Conservation (phyloP, 2,113 vertebrate species). For the Xiphophorus maculatus region DNA sequence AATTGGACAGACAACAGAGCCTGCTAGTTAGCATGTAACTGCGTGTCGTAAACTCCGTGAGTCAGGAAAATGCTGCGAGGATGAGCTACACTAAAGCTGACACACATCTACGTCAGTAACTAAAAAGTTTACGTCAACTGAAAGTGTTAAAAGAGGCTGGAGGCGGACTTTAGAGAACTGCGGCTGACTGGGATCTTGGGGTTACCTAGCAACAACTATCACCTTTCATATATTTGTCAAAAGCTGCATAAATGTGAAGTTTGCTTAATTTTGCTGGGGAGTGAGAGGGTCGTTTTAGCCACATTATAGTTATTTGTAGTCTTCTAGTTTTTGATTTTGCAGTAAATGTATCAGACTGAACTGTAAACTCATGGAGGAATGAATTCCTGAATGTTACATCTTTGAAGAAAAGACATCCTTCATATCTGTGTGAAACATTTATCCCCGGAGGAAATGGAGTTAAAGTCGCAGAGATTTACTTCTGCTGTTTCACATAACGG, state of each 20-base stretch:
- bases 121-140: neutral
- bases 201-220: neutral
- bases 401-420: neutral
- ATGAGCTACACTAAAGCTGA: too few relatives aligned
- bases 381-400: neutral
- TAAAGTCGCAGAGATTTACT: neutral
- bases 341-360: neutral
- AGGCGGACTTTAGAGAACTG: neutral
- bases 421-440: neutral
- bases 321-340: neutral
- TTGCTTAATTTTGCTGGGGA: neutral
- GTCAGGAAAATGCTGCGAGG: too few relatives aligned
- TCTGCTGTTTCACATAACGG: too few relatives aligned
- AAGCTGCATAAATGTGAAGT: neutral
- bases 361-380: neutral
- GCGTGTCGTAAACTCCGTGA: too few relatives aligned
- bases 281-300: neutral
- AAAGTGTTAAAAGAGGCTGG: neutral
- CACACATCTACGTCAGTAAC: neutral
- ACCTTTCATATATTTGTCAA: neutral
- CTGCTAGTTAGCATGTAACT: neutral
- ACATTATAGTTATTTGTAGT: neutral
- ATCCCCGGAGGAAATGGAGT: neutral
- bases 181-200: too few relatives aligned
- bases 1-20: too few relatives aligned